Conservation (phyloP, 2,113 vertebrate species). For the Neoarius graeffei region DNA sequence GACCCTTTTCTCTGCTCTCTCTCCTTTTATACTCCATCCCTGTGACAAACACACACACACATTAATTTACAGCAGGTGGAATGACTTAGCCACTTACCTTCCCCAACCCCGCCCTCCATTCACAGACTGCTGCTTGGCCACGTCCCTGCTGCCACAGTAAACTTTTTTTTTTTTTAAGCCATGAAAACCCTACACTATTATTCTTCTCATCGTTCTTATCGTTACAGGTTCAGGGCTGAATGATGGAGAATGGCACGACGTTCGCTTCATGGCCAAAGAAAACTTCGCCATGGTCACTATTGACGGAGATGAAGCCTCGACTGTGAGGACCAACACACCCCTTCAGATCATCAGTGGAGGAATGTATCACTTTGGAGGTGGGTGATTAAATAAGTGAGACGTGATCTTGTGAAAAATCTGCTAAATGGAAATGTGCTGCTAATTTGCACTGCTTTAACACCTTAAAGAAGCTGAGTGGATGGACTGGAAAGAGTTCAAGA, state of each 20-base stretch:
- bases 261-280: conserved; percentile 89
- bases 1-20: too few relatives aligned
- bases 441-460: neutral
- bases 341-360: conserved; percentile 87
- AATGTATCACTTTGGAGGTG: conserved; percentile 95
- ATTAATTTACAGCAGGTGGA: too few relatives aligned
- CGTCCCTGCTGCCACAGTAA: too few relatives aligned
- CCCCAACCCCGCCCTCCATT: too few relatives aligned
- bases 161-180: too few relatives aligned
- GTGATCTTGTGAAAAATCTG: neutral
- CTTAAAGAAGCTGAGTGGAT: neutral
- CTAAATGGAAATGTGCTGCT: neutral
- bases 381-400: conserved; percentile 26
- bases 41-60: too few relatives aligned
- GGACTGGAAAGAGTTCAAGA: neutral
- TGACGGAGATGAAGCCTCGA: conserved; percentile 89
- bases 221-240: conserved; percentile 82
- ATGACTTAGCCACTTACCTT: too few relatives aligned
- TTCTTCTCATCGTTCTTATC: neutral
- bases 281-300: conserved; percentile 90
- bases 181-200: too few relatives aligned
- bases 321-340: conserved; percentile 85
- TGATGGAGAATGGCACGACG: conserved; percentile 94
- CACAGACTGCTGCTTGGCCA: too few relatives aligned
- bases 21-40: too few relatives aligned